Base-by-base conservation (phyloP, 2,888 invertebrate genomes). In the Drosophila putrida region DNA sequence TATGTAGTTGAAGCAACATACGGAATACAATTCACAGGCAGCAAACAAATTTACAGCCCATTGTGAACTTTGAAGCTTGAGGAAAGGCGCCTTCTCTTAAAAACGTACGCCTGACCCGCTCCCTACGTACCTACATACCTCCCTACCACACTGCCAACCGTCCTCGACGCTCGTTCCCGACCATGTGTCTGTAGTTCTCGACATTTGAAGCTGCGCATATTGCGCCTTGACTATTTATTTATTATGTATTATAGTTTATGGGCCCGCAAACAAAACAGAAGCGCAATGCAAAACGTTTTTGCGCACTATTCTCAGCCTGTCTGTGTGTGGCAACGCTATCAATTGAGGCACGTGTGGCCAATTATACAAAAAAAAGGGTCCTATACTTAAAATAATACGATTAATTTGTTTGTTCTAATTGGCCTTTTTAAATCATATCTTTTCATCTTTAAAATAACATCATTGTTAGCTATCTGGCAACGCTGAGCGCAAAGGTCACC, bases 141-240 rank as follows among this genome's bases (percentile, higher is more conserved):
- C 15, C 35, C 35, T 20, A 20, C 20, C 58, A 36, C 53, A 11
- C 11, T 15, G 11, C 1, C 27, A 15, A 1, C 13, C 68, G 13
- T 13, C 4, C 33, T 61, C 54, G 44, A 43, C 35, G 36, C 55
- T 62, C 69, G 54, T 68, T 80, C 66, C 70, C 81, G 58, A 64
- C 61, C 75, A 66, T 77, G 50, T 78, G 75, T 65, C 47, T 75
- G 65, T 77, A 44, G 57, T 43, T 47, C 46, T 58, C 35, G 20
- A 39, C 57, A 50, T 60, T 65, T 82, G 89, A 88, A 83, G 82
- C 82, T 83, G 88, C 82, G 86, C 83, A 86, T 83, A 88, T 83
- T 86, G 87, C 89, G 86, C 83, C 86, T 80, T 77, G 69, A 71
- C 71, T 78, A 83, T 80, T 86, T 88, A 86, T 86, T 88, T 88